Evolutionary conservation across 2,113 vertebrate species (phyloP).

Genomic region (Corythaixoides concolor): DNA sequence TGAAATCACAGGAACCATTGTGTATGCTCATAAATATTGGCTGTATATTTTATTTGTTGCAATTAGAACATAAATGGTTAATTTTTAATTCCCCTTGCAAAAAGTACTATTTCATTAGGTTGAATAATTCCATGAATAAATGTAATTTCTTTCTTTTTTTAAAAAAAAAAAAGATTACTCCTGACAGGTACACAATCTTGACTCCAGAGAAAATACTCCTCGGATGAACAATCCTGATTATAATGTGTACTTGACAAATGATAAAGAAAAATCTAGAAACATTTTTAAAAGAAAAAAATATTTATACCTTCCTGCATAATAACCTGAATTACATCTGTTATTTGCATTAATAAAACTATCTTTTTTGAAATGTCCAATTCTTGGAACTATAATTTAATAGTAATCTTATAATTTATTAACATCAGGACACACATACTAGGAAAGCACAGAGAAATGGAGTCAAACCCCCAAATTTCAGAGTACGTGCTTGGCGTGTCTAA

Average conservation of each 20-base stretch:
- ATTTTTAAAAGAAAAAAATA: background rate
- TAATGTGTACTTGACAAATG: background rate
- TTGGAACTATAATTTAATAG: background rate
- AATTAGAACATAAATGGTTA: background rate
- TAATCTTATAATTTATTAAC: background rate
- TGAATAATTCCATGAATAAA: background rate
- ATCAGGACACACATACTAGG: background rate
- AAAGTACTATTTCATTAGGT: background rate
- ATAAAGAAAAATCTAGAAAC: background rate
- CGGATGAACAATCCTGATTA: background rate
- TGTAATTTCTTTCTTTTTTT: background rate
- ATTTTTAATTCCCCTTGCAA: background rate
- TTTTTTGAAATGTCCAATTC: background rate
- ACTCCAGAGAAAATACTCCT: background rate
- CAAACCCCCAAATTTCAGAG: background rate
- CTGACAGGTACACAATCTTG: background rate
- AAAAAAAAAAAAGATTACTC: background rate
- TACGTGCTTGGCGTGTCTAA: background rate
- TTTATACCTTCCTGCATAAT: background rate
- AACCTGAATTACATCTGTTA: background rate
- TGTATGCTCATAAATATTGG: background rate
- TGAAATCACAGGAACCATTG: background rate
- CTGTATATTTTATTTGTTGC: background rate
- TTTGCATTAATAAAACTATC: background rate
- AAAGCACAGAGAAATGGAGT: background rate